A percentile compares a stretch with the other conserved stretches of the same genome.
phyloP scores from a whole-genome alignment of 2,797 vertebrate genomes.

The Masticophis lateralis region DNA sequence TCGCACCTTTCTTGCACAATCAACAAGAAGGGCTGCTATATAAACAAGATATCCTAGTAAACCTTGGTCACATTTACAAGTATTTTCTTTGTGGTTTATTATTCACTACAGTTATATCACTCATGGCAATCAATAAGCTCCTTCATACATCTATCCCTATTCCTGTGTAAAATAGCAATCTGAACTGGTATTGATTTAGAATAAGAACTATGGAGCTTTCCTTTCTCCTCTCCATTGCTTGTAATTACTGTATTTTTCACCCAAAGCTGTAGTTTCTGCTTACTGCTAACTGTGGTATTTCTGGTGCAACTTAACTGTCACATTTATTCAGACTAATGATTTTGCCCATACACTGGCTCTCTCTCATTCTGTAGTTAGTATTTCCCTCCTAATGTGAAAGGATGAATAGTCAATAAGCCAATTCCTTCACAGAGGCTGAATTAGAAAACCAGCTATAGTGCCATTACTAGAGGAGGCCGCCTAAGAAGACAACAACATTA shows the following conservation, averaged over 20 bases:
- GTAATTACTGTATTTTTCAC: conserved; percentile 70
- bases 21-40: neutral
- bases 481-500: conserved; percentile 42
- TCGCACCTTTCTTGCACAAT: neutral
- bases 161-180: conserved; percentile 60
- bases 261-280: conserved; percentile 62
- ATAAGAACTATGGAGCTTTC: conserved; percentile 64
- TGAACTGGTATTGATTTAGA: conserved; percentile 62
- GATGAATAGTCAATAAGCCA: conserved; percentile 61
- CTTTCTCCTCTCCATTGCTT: conserved; percentile 20
- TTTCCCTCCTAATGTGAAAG: conserved; percentile 56
- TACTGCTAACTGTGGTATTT: conserved; percentile 60
- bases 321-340: conserved; percentile 64
- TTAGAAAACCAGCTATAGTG: conserved; percentile 42
- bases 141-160: conserved; percentile 55
- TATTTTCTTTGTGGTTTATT: conserved; percentile 60
- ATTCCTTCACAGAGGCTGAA: conserved; percentile 36
- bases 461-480: conserved; percentile 50
- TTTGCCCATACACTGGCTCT: conserved; percentile 46
- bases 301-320: conserved; percentile 55
- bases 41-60: conserved; percentile 39
- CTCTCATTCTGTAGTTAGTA: conserved; percentile 54
- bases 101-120: conserved; percentile 59
- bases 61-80: conserved; percentile 55
- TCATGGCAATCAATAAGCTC: conserved; percentile 64